Base-by-base conservation (phyloP, 2,888 invertebrate species). In the Ectobius pallidus region DNA sequence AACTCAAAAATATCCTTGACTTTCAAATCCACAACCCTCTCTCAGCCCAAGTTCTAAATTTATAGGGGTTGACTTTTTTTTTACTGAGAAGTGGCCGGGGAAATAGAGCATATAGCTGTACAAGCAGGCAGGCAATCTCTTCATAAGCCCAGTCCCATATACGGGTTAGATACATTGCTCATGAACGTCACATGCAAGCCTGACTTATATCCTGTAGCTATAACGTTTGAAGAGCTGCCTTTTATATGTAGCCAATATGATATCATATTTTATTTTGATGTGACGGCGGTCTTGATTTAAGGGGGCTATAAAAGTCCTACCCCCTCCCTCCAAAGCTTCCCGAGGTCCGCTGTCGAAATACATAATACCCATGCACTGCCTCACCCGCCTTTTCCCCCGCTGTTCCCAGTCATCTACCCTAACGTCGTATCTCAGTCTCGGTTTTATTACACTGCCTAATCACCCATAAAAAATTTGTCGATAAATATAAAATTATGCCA, bases 261-360 rank as follows among this genome's bases (percentile, higher is more conserved):
- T 80, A 79, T 80, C 79, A 81, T 82, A 82, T 82, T 81, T 81
- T 81, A 81, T 81, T 80, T 80, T 81, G 81, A 81, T 82, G 82
- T 81, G 82, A 81, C 81, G 78, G 69, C 70, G 78, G 78, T 79
- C 80, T 81, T 81, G 81, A 82, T 82, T 82, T 82, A 81, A 80
- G 79, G 78, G 78, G 78, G 74, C 80, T 79, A 81, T 81, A 81
- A 82, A 81, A 80, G 74, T 74, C 73, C 69, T 22, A 34, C 58
- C 58, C 69, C 55, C 34, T 9, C 69, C 22, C 67, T 67, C 65
- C 27, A 42, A 34, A 61, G 67, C 62, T 63, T 70, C 65, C 71
- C 42, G 42, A 67, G 68, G 61, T 42, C 68, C 55, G 62, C 62
- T 75, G 75, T 73, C 73, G 73, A 75, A 75, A 73, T 69, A 73